Evolutionary conservation across 2,888 invertebrate species (phyloP), one percentile per base, ranked within the genome.

Genomic region (Alentia gelatinosa): DNA sequence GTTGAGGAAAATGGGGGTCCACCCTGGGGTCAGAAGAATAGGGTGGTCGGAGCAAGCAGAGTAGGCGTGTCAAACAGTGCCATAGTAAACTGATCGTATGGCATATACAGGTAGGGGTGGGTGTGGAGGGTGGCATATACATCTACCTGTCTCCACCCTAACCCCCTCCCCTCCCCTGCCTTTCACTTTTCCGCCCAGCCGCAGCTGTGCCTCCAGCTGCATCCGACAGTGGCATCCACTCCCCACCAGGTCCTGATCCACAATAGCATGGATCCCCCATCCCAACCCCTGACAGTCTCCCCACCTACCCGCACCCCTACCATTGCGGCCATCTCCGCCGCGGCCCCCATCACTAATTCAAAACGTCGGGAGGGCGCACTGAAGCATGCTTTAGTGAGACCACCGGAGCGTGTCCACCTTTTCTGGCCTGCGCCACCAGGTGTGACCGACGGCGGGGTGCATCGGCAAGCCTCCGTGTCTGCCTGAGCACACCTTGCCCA

Each of bases 261-360:
- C 1, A 3, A 19, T 12, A 56, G 56, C 68, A 68, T 68, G 33
- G 68, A 30, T 30, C 26, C 68, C 26, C 68, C 68, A 26, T 26
- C 26, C 23, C 3, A 68, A 3, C 12, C 4, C 5, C 26, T 4
- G n/a, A 26, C 15, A 26, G 15, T 68, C 56, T 68, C 68, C 68
- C 68, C n/a, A 4, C 68, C 68, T 30, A 68, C 68, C 30, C 26
- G 30, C 68, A 68, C 68, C 68, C 68, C 68, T 68, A 30, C 33
- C 63, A 9, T n/a, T n/a, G 19, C 56, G n/a, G 5, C 56, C 19
- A 1, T n/a, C 56, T 1, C 68, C 15, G 23, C 68, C 68, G 1
- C 68, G 12, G 33, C 68, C 68, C 68, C 68, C 33, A 68, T 68
- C 68, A 68, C 33, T 68, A 68, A 68, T 68, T 68, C 68, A 68